Evolutionary conservation across 2,888 invertebrate species (phyloP).

Genomic region (Erebia aethiops): DNA sequence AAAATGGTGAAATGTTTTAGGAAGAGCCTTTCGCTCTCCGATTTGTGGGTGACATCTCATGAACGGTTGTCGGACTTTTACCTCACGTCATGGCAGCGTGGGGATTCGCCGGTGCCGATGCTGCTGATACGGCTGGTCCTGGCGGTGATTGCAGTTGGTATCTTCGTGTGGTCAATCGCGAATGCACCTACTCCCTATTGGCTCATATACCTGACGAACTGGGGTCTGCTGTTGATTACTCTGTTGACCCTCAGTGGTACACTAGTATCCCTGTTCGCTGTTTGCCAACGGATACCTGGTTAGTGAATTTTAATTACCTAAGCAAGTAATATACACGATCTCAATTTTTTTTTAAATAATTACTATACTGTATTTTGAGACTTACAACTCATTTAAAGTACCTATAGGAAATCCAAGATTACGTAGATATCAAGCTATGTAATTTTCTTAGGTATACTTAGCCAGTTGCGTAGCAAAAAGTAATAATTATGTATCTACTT

Average conservation of each 20-base stretch:
- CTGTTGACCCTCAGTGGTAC: constrained; percentile 56
- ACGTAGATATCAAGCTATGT: too few species aligned
- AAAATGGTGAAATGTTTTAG: constrained; percentile 72
- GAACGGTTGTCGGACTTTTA: constrained; percentile 70
- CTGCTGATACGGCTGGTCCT: constrained; percentile 60
- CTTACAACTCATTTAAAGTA: too few species aligned
- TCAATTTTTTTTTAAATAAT: too few species aligned
- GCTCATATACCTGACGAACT: constrained; percentile 73
- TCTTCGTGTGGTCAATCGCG: constrained; percentile 63
- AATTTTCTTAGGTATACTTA: too few species aligned
- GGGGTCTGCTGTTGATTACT: constrained; percentile 65
- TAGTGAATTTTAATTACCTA: constrained; percentile 39
- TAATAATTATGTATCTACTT: too few species aligned
- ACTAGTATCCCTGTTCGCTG: constrained; percentile 55
- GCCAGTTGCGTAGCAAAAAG: too few species aligned
- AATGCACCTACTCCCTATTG: constrained; percentile 54
- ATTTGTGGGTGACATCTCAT: constrained; percentile 68
- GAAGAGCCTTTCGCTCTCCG: constrained; percentile 58
- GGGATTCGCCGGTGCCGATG: constrained; percentile 67
- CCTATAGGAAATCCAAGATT: too few species aligned
- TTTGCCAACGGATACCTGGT: constrained; percentile 56
- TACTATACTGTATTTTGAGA: too few species aligned
- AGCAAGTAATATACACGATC: not conserved
- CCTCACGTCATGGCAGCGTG: constrained; percentile 73
- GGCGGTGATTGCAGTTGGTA: constrained; percentile 51